These are phyloP conservation scores for Eudasyphora cyanicolor DNA, from an alignment of 2,888 invertebrate genomes.

Conservation along the genomic window DNA sequence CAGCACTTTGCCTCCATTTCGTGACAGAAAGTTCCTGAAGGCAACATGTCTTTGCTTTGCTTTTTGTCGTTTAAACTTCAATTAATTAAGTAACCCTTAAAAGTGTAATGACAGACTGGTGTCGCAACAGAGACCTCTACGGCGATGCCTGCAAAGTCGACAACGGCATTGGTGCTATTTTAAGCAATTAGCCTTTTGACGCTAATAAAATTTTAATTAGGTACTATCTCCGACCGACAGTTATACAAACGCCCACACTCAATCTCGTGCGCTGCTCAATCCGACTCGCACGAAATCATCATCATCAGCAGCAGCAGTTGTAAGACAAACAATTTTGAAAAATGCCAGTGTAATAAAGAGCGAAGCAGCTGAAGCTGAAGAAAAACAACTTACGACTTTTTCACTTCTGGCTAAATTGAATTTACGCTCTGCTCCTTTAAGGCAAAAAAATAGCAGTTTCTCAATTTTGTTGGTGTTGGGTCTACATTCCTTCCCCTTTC, in stretches of 20 bases:
- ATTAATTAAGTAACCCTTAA: constrained; percentile 5
- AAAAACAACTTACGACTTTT: background rate
- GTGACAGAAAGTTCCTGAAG: background rate
- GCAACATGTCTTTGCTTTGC: background rate
- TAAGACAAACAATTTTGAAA: background rate
- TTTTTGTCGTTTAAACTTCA: background rate
- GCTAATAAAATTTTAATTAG: constrained; percentile 24
- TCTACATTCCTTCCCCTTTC: background rate
- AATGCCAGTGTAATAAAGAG: too few species aligned
- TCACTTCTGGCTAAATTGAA: constrained; percentile 10
- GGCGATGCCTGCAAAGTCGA: background rate
- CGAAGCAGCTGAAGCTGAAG: background rate
- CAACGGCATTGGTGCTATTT: background rate
- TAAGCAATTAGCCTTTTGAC: constrained; percentile 27
- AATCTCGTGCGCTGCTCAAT: background rate
- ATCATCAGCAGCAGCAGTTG: background rate
- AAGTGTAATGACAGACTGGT: constrained; percentile 15
- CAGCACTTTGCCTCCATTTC: background rate
- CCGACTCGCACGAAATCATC: background rate
- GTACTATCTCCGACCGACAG: background rate
- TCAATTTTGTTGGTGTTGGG: background rate
- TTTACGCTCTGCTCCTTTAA: constrained; percentile 14
- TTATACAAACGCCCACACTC: background rate
- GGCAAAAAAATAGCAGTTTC: background rate
- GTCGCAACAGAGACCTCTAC: background rate